Conservation (phyloP, 2,113 vertebrate species). For the Corythaeola cristata region DNA sequence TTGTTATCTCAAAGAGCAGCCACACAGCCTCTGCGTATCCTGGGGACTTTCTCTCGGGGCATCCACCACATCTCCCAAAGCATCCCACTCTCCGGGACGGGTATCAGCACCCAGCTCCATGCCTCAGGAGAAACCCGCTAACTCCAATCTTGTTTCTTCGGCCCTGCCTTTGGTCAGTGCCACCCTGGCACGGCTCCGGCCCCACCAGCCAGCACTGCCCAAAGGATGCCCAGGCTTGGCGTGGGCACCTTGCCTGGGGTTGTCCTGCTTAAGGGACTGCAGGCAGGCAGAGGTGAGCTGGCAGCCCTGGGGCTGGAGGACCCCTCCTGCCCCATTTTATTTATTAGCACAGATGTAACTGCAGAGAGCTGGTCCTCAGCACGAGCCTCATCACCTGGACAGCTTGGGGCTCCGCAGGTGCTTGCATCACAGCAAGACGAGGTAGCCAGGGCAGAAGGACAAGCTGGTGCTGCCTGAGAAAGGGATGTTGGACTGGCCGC, state of each 20-base stretch:
- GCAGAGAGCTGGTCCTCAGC: neutral
- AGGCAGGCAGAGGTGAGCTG: fast-evolving
- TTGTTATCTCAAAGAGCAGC: neutral
- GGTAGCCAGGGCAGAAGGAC: neutral
- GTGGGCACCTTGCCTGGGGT: neutral
- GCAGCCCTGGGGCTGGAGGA: neutral
- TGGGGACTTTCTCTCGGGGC: fast-evolving
- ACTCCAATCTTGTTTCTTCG: neutral
- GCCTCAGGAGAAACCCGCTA: neutral
- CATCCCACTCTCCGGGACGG: neutral
- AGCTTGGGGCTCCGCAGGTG: neutral
- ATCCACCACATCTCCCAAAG: neutral
- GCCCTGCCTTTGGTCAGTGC: neutral
- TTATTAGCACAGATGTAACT: neutral
- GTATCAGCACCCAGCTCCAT: fast-evolving
- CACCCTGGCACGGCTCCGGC: neutral
- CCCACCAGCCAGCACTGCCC: fast-evolving
- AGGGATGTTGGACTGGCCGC: neutral
- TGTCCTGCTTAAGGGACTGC: neutral
- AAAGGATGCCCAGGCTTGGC: neutral
- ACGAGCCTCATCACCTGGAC: neutral
- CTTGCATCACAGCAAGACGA: fast-evolving
- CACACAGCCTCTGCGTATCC: fast-evolving
- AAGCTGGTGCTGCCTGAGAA: neutral
- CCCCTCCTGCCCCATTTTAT: neutral